Base-by-base conservation (phyloP, 2,113 vertebrate species). In the Xyliphius kryptos region DNA sequence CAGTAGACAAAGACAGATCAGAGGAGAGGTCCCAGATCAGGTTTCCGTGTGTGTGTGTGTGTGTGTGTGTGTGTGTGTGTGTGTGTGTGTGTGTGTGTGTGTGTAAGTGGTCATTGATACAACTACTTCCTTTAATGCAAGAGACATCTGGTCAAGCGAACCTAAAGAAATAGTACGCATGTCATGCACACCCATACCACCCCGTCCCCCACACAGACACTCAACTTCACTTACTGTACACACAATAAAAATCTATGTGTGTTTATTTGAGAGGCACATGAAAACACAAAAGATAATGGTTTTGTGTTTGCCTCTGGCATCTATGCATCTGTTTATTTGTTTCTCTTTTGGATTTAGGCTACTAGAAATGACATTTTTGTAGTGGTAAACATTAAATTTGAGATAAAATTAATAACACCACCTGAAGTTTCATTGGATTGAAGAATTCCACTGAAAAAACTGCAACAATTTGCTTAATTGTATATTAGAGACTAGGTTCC, bases 1-100 rank as follows among this genome's bases (percentile, higher is more conserved):
- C 47, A 52, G 41, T 10, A 16, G 47, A 69, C 67, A 70, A 43
- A 63, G 47, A 52, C 6, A 38, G 53, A 67, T 74, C 67, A 74
- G 63, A 20, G 53, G 62, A 53, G 59, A 37, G 65, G 40, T 26
- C 50, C 19, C 2, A 63, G 47, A 22, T 70, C 46, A 22, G 36
- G 62, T 68, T 52, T 58, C 65, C 47, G 54, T 49, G 55, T 58
- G 3, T 67, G 41, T 67, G 57, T 67, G 36, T 61, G 6, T 67
- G 44, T 52, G 32, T 57, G 44, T 57, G 32, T 50, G 21, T 63
- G 41, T 46, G 43, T 68, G 57, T 46, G 66, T 32, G 66, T 58
- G 40, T 61, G 6, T 67, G 44, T 52, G 32, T 57, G 44, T 57
- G 32, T 50, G 21, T 63, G 41, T 46, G 43, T 68, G 57, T 46